These are phyloP conservation scores for Morinoia aosen DNA, from an alignment of 2,888 invertebrate genomes.

Conservation along the genomic window DNA sequence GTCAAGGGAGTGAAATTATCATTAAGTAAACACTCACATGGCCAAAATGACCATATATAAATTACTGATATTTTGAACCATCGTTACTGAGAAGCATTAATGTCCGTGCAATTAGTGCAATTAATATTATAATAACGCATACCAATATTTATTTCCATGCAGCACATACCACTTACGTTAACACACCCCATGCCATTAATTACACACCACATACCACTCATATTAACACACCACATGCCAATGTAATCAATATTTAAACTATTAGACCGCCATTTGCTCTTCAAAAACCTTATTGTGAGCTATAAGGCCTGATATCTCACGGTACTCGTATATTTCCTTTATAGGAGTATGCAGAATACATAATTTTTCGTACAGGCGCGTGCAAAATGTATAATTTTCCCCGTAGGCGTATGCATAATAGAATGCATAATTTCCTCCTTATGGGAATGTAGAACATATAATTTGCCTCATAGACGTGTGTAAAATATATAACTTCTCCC, in stretches of 20 bases:
- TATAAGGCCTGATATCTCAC: not conserved
- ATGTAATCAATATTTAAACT: not conserved
- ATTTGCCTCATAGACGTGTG: not conserved
- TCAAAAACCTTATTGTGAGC: not conserved
- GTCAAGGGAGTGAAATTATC: too few relatives aligned
- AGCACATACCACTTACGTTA: not conserved
- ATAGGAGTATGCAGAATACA: not conserved
- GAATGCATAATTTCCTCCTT: not conserved
- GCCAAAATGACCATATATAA: too few relatives aligned
- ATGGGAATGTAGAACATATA: not conserved
- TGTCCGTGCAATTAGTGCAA: not conserved
- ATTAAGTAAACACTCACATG: too few relatives aligned
- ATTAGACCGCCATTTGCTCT: not conserved
- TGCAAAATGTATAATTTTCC: not conserved
- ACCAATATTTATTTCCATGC: not conserved
- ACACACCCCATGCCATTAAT: not conserved
- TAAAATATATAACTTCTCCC: too few relatives aligned
- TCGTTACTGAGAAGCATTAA: not conserved
- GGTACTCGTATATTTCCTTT: not conserved
- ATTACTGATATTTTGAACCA: too few relatives aligned
- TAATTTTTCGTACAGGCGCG: too few relatives aligned
- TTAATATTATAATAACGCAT: not conserved
- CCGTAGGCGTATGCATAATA: not conserved
- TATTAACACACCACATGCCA: not conserved
- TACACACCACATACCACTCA: not conserved